These are phyloP conservation scores for Matsumurasca onukii DNA, from an alignment of 1,140 invertebrate genomes.

Conservation along the genomic window DNA sequence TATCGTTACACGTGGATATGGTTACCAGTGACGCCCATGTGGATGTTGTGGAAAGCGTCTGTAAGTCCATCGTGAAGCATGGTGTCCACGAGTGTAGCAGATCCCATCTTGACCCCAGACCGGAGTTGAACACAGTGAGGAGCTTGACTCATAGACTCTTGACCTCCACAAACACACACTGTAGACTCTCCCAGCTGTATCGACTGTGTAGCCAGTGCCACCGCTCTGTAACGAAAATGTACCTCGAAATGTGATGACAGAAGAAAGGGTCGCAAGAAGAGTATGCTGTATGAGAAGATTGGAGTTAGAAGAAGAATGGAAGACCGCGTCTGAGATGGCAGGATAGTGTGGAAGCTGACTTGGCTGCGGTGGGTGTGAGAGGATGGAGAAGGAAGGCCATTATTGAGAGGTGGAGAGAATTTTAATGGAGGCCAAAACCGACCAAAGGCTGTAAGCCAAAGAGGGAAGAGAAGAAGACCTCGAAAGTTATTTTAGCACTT, in stretches of 20 bases:
- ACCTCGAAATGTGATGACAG: not conserved
- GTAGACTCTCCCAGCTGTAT: conserved; percentile 68
- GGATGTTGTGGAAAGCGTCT: conserved; percentile 75
- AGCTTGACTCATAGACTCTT: conserved; percentile 83
- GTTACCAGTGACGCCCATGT: conserved; percentile 84
- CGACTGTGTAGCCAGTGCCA: conserved; percentile 66
- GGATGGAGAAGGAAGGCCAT: too few relatives aligned
- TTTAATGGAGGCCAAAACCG: too few relatives aligned
- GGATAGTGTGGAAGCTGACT: too few relatives aligned
- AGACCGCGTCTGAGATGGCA: too few relatives aligned
- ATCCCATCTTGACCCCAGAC: conserved; percentile 68
- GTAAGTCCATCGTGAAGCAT: conserved; percentile 77
- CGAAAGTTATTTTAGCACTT: too few relatives aligned
- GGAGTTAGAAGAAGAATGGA: too few relatives aligned
- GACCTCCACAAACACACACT: conserved; percentile 78
- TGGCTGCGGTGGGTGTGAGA: too few relatives aligned
- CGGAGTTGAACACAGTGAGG: conserved; percentile 70
- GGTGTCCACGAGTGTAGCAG: conserved; percentile 64
- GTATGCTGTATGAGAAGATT: not conserved
- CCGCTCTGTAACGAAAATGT: conserved; percentile 55
- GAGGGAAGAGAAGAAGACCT: too few relatives aligned
- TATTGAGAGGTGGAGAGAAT: too few relatives aligned
- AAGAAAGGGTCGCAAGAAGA: not conserved
- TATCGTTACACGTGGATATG: not conserved
- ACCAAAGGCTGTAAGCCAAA: too few relatives aligned